A percentile compares a stretch with the other conserved stretches of the same genome.
Conservation (phyloP, 2,113 vertebrate species). For the Sorex araneus region DNA sequence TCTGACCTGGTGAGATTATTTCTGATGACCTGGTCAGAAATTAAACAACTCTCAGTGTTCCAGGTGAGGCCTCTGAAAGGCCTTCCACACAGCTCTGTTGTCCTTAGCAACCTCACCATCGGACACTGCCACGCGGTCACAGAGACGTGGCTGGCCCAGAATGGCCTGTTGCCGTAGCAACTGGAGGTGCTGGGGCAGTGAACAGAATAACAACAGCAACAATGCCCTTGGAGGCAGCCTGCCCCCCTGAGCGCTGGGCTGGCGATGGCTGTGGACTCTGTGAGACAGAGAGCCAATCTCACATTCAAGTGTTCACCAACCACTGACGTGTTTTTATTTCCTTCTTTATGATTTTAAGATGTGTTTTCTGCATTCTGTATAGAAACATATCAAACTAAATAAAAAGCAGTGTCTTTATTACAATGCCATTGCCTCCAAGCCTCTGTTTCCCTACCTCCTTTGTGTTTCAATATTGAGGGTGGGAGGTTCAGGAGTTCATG, state of each 20-base stretch:
- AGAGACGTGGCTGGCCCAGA: conserved; percentile 81
- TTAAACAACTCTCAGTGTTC: conserved; percentile 74
- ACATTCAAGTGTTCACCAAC: conserved; percentile 90
- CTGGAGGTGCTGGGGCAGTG: conserved; percentile 86
- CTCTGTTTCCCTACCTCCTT: conserved; percentile 33
- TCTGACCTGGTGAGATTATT: conserved; percentile 73
- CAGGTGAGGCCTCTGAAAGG: conserved; percentile 84
- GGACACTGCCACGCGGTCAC: conserved; percentile 71
- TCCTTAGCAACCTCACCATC: conserved; percentile 83
- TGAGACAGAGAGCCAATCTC: conserved; percentile 88
- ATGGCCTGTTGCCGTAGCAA: conserved; percentile 86
- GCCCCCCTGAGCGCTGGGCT: conserved; percentile 85
- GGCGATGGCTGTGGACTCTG: conserved; percentile 88
- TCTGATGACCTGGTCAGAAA: conserved; percentile 79
- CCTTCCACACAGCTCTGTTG: conserved; percentile 83
- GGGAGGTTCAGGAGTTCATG: not conserved
- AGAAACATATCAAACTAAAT: conserved; percentile 87
- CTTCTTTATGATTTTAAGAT: conserved; percentile 88
- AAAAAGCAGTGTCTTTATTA: conserved; percentile 88
- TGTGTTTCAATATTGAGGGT: not conserved
- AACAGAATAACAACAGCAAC: conserved; percentile 88
- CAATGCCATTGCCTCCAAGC: conserved; percentile 68
- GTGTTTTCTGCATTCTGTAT: conserved; percentile 89
- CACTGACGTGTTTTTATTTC: conserved; percentile 87
- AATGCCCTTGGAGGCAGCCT: conserved; percentile 83